Evolutionary conservation across 2,888 invertebrate genomes (phyloP), one percentile per base, ranked within the genome.

Genomic region (Amiota communis): DNA sequence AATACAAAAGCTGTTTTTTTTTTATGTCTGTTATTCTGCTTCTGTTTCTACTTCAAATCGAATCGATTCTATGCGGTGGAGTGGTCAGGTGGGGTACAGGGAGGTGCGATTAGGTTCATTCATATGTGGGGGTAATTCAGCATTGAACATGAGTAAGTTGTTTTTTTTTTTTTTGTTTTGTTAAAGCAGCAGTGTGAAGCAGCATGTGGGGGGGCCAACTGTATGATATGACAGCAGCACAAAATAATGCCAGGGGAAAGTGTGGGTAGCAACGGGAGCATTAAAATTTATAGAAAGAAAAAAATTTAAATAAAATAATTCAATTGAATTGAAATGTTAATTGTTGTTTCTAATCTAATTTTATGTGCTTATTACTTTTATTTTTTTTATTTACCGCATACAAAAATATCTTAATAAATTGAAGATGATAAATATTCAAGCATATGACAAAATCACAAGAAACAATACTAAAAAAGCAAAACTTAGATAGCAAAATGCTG

Each of bases 21-120:
- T 75, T 78, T 70, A 76, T 78, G 78, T 74, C 76, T 71, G 72
- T 64, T 15, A 15, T 47, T 46, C 46, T 64, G 46, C 46, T 64
- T 64, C 8, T 70, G 11, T 48, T 64, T 17, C 9, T 9, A 15
- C 47, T 53, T 72, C 56, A 53, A 53, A 13, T 15, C 53, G 53
- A 15, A 9, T 59, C 10, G 13, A 59, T 36, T 36, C 8, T 36
- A 6, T 36, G 36, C 36, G 36, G 36, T 4, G 23, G 1, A 23
- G 23, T 36, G 36, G 6, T 2, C 4, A 36, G 36, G 36, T 36
- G 36, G 8, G 36, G 36, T 36, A 6, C 36, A 6, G 6, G 36
- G 36, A 36, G 8, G 8, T 36, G 36, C 2, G 23, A 3, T 23
- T 23, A 23, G 36, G 36, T 36, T 36, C 20, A 17, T 10, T n/a